Evolutionary conservation across 2,113 vertebrate genomes (phyloP).

Genomic region (Microtus oregoni): DNA sequence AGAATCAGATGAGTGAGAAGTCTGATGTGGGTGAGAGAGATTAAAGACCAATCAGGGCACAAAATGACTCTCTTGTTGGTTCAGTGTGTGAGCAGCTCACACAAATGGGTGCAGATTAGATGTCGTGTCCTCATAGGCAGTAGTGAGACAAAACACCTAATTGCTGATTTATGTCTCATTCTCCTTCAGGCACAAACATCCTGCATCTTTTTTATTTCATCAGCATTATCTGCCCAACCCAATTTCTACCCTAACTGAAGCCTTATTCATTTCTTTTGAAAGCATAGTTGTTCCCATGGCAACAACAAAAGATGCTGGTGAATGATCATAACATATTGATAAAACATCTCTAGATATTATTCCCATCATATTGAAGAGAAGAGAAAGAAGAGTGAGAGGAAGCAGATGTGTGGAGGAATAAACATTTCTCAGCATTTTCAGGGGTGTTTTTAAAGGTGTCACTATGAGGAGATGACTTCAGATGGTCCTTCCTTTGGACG

Average conservation of each 20-base stretch:
- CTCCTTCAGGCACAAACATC: conserved; percentile 41
- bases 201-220: conserved; percentile 25
- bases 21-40: not conserved
- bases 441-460: conserved; percentile 10
- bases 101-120: not conserved
- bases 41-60: conserved; percentile 5
- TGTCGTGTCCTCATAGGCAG: not conserved
- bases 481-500: not conserved
- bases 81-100: not conserved
- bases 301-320: conserved; percentile 69
- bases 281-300: conserved; percentile 68
- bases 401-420: not conserved
- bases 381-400: not conserved
- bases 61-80: not conserved
- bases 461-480: not conserved
- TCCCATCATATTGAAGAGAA: conserved; percentile 28
- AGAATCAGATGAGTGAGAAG: not conserved
- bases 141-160: conserved; percentile 51
- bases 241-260: conserved; percentile 63
- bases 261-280: conserved; percentile 62
- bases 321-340: conserved; percentile 77
- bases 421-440: conserved; percentile 6
- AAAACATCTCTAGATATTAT: conserved; percentile 58
- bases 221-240: conserved; percentile 48
- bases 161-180: conserved; percentile 49